Percentiles rank a stretch among this genome's conserved stretches.
Evolutionary conservation across 2,113 vertebrate species (phyloP).

Genomic region (Thamnophis sirtalis): DNA sequence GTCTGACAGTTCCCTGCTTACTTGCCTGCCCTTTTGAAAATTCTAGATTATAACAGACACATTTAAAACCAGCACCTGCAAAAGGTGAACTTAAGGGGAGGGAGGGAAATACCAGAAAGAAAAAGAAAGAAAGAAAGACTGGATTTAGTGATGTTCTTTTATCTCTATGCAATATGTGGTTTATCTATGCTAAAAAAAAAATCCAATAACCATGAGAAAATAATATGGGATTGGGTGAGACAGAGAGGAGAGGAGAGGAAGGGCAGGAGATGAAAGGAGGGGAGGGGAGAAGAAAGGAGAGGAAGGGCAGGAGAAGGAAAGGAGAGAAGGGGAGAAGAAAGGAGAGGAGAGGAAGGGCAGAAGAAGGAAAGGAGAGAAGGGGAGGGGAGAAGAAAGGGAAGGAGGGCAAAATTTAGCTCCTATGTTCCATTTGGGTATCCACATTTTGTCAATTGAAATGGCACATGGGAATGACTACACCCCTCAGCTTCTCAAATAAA

Average conservation of each 20-base stretch:
- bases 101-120: not conserved
- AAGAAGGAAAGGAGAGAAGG: too few relatives aligned
- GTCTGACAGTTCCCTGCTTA: not conserved
- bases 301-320: too few relatives aligned
- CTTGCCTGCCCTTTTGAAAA: not conserved
- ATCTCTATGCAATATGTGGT: not conserved
- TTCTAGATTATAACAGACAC: conserved; percentile 2
- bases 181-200: not conserved
- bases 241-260: not conserved
- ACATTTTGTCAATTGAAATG: not conserved
- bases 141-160: not conserved
- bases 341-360: too few relatives aligned
- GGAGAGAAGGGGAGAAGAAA: not conserved
- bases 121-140: not conserved
- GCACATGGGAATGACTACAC: not conserved
- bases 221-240: not conserved
- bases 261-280: not conserved
- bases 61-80: not conserved
- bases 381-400: too few relatives aligned
- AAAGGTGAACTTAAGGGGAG: not conserved
- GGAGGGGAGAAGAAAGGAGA: too few relatives aligned
- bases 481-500: not conserved
- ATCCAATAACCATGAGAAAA: not conserved
- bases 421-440: not conserved
- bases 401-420: not conserved